These are phyloP conservation scores for Calyptommatus sinebrachiatus DNA, from an alignment of 2,113 vertebrate genomes.

Conservation along the genomic window DNA sequence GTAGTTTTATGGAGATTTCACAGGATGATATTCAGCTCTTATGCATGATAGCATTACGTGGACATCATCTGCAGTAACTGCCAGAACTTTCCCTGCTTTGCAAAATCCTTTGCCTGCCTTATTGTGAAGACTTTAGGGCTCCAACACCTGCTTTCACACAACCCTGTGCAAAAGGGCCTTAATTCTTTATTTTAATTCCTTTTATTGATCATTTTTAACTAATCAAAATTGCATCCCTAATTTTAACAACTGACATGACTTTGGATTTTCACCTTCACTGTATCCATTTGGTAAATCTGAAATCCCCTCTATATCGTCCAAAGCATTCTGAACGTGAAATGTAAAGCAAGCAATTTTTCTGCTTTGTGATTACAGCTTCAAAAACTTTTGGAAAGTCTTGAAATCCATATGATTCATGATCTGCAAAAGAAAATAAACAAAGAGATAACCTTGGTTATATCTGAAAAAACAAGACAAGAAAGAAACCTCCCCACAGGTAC, in stretches of 20 bases:
- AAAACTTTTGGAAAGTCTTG: conserved; percentile 75
- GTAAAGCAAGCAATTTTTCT: conserved; percentile 14
- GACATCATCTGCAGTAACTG: too few relatives aligned
- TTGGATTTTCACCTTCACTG: not conserved
- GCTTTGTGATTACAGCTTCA: conserved; percentile 65
- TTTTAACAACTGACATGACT: not conserved
- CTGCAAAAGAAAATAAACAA: conserved; percentile 69
- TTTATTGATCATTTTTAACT: not conserved
- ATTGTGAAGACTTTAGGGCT: not conserved
- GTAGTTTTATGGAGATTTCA: too few relatives aligned
- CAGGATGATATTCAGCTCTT: too few relatives aligned
- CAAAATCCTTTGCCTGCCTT: not conserved
- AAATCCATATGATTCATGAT: conserved; percentile 75
- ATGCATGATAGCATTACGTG: too few relatives aligned
- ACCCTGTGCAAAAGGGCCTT: not conserved
- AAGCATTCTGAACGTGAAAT: not conserved
- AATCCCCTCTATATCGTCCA: not conserved
- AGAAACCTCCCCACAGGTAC: conserved; percentile 68
- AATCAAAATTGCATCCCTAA: not conserved
- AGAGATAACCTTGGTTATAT: conserved; percentile 67
- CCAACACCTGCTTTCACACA: too few relatives aligned
- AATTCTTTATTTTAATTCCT: not conserved
- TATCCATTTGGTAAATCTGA: not conserved
- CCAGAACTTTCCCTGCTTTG: not conserved
- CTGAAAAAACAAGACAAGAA: conserved; percentile 70